A percentile compares a stretch with the other conserved stretches of the same genome.
Conservation (phyloP, 2,888 invertebrate genomes). For the Cenopis cana region DNA sequence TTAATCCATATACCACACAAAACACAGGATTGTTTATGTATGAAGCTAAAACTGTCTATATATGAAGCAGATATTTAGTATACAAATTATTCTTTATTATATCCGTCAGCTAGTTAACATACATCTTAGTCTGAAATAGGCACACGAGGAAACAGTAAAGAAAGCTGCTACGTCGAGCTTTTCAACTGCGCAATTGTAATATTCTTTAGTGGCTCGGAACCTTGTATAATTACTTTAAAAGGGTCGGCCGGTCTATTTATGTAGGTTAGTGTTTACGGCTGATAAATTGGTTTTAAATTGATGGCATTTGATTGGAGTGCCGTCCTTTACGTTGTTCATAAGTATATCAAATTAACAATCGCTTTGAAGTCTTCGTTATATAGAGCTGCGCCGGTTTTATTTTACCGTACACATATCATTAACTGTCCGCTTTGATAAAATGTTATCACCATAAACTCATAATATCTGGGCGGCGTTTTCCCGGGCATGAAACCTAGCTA, state of each 20-base stretch:
- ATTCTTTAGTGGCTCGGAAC: constrained; percentile 27
- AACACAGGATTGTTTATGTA: too few relatives aligned
- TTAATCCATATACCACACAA: too few relatives aligned
- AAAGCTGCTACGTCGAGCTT: neutral
- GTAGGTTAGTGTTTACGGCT: constrained; percentile 31
- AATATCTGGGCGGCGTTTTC: too few relatives aligned
- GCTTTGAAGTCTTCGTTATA: constrained; percentile 19
- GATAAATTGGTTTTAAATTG: constrained; percentile 42
- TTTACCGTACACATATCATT: constrained; percentile 30
- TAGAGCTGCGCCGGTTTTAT: neutral
- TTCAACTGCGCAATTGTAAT: constrained; percentile 22
- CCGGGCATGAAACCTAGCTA: too few relatives aligned
- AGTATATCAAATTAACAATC: constrained; percentile 24
- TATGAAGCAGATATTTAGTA: neutral
- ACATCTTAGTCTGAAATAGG: neutral
- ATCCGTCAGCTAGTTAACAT: neutral
- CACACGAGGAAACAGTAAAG: neutral
- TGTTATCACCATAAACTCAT: constrained; percentile 32
- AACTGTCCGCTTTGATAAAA: constrained; percentile 35
- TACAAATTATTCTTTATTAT: neutral
- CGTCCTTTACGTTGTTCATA: constrained; percentile 17
- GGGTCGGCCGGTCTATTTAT: constrained; percentile 34
- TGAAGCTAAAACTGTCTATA: neutral
- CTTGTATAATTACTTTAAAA: constrained; percentile 49
- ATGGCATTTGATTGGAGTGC: constrained; percentile 37